Evolutionary conservation across 1,140 invertebrate species (phyloP), one percentile per base, ranked within the genome.

Genomic region (Metaphire vulgaris): DNA sequence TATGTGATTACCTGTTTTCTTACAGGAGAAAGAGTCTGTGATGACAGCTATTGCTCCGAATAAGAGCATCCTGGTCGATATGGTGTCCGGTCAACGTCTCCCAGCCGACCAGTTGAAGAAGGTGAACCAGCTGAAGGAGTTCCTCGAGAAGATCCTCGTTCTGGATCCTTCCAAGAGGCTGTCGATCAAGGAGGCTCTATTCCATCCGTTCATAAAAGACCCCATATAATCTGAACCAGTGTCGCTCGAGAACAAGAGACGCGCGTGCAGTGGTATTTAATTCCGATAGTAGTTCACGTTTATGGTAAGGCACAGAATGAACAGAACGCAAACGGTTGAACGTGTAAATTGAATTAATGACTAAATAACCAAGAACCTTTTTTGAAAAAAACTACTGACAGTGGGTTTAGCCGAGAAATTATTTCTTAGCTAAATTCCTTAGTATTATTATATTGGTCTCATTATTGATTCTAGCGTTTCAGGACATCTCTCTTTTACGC

Each of bases 151-250:
- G 76, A 94, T 97, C 80, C 89, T 99, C 30, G 92, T 94, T 87
- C 86, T 99, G 68, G 98, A 99, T 87, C 92, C 97, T 0, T 89
- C 90, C 30, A 99, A 98, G 86, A 89, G 98, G 74, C 91, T 96
- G 76, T 92, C 93, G 0, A 91, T 98, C 70, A 97, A 95, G 84
- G 93, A 97, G 83, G 95, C 96, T 29, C 88, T 99, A 30, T 91
- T 92, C 32, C 97, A 99, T 89, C 92, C 95, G 0, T 99, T 99
- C 88, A 98, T 99, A 84, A 91, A 93, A 87, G 97, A 97, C 85
- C 85, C 85, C 64, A 33, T 41, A n/a, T 77, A 56, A 21, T 21
- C 6, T 12, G 41, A 56, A n/a, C n/a, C n/a, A n/a, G n/a, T 56
- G 21, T 21, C 21, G 21, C 6, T 56, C 41, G 41, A 12, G 41